Conservation (phyloP, 53 echinoderm and acorn worm genomes). For the Arbacia lixula region DNA sequence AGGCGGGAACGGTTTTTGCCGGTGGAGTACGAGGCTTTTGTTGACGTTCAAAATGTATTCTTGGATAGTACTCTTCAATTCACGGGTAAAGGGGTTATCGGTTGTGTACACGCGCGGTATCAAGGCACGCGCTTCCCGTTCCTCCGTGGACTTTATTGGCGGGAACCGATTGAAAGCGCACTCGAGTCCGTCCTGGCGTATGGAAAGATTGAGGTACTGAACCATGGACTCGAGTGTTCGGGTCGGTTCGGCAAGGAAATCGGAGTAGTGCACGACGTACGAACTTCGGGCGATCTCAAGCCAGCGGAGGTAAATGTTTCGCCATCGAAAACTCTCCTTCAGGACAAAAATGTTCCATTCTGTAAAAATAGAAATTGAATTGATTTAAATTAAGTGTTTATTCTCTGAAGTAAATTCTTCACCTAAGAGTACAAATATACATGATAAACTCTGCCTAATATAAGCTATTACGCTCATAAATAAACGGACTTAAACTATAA, state of each 20-base stretch:
- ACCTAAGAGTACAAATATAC: too few relatives aligned
- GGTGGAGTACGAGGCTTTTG: constrained; percentile 19
- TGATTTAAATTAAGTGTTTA: too few relatives aligned
- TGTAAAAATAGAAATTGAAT: too few relatives aligned
- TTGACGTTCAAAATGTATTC: constrained; percentile 59
- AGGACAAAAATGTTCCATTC: constrained; percentile 42
- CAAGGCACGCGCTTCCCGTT: not conserved
- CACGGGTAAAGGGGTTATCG: constrained; percentile 20
- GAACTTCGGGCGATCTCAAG: constrained; percentile 9
- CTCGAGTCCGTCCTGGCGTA: constrained; percentile 51
- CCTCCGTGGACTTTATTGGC: constrained; percentile 13
- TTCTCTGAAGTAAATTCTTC: too few relatives aligned
- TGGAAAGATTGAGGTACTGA: constrained; percentile 67
- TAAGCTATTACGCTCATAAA: too few relatives aligned
- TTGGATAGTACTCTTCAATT: constrained; percentile 18
- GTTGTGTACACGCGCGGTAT: not conserved
- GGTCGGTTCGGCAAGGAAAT: constrained; percentile 61
- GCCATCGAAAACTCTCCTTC: constrained; percentile 54
- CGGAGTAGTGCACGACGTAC: constrained; percentile 70
- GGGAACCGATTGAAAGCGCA: constrained; percentile 76
- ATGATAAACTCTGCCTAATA: too few relatives aligned
- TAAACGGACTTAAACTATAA: too few relatives aligned
- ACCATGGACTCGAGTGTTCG: constrained; percentile 65
- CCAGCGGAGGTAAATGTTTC: constrained; percentile 54
- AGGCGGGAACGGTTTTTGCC: constrained; percentile 38